Conservation (phyloP, 2,888 invertebrate species). For the Deilephila elpenor region DNA sequence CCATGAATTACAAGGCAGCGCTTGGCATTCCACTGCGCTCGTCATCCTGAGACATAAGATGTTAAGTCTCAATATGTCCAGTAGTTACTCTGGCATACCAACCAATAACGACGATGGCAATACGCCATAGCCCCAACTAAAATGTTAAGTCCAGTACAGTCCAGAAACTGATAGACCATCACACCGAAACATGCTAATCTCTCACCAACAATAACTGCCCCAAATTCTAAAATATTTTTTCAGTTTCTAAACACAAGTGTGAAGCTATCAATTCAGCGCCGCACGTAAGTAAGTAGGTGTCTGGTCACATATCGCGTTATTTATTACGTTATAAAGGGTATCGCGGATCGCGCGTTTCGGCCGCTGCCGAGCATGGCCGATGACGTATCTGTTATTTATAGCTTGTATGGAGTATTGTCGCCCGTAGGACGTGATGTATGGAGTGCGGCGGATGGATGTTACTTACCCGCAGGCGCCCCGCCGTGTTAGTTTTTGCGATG, state of each 20-base stretch:
- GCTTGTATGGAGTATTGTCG: slow-evolving; percentile 54
- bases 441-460: slow-evolving; percentile 59
- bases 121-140: too few species aligned
- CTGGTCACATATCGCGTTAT: slow-evolving; percentile 65
- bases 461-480: slow-evolving; percentile 25
- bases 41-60: too few species aligned
- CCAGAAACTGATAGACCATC: too few species aligned
- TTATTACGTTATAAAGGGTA: slow-evolving; percentile 74
- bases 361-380: slow-evolving; percentile 55
- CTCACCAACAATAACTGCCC: not conserved
- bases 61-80: too few species aligned
- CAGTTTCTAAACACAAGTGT: slow-evolving; percentile 7
- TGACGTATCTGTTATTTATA: slow-evolving; percentile 79
- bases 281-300: slow-evolving; percentile 73
- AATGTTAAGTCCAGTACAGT: too few species aligned
- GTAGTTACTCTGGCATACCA: too few species aligned
- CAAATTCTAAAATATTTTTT: not conserved
- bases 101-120: too few species aligned
- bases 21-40: too few species aligned
- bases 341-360: slow-evolving; percentile 58
- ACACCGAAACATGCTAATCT: too few species aligned
- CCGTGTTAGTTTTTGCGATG: not conserved
- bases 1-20: too few species aligned
- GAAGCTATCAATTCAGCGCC: slow-evolving; percentile 33
- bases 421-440: slow-evolving; percentile 74